Evolutionary conservation across 2,888 invertebrate genomes (phyloP).

Genomic region (Thymelicus lineola): DNA sequence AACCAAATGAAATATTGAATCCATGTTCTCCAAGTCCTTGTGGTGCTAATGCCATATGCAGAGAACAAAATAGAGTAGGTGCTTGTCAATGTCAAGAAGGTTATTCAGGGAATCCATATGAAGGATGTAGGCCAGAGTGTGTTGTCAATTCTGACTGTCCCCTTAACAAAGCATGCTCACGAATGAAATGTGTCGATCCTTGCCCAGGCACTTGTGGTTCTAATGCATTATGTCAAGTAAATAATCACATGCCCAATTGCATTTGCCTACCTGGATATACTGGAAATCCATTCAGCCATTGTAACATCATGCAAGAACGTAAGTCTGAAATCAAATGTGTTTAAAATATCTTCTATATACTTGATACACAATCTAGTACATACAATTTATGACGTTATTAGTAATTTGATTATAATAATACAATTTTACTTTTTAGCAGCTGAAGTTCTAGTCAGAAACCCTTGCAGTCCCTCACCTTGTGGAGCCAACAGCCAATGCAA

Average conservation of each 20-base stretch:
- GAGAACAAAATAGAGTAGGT: conserved; percentile 86
- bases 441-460: conserved; percentile 60
- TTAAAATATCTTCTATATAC: neutral
- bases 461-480: conserved; percentile 86
- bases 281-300: conserved; percentile 88
- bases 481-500: conserved; percentile 92
- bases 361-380: neutral
- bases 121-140: conserved; percentile 91
- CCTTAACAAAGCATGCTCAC: conserved; percentile 88
- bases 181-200: conserved; percentile 91
- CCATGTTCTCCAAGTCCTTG: conserved; percentile 89
- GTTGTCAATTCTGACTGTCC: conserved; percentile 90
- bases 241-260: conserved; percentile 90
- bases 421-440: conserved; percentile 52
- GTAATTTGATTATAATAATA: neutral
- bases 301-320: conserved; percentile 79
- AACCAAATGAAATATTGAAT: conserved; percentile 72
- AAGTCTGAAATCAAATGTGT: conserved; percentile 50
- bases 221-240: conserved; percentile 89
- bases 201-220: conserved; percentile 92
- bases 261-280: conserved; percentile 87
- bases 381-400: too few species aligned
- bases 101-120: conserved; percentile 91
- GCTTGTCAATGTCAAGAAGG: conserved; percentile 88
- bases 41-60: conserved; percentile 86